Conservation (phyloP, 1,140 invertebrate genomes). For the Ceratina calcarata region DNA sequence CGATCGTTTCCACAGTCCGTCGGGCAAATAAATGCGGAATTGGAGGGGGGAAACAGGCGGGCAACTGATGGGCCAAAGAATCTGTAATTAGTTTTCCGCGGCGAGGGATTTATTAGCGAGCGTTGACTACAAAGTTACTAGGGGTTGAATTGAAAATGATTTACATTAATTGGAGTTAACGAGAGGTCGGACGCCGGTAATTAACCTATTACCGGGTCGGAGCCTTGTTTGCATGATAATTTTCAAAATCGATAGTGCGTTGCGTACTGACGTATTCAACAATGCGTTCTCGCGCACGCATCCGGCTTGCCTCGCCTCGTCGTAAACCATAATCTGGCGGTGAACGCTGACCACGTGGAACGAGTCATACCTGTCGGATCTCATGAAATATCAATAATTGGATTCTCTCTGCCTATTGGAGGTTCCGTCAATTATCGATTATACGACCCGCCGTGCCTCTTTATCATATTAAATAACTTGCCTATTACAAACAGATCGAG, state of each 20-base stretch:
- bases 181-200: constrained; percentile 16
- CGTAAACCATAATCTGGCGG: constrained; percentile 36
- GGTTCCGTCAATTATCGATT: constrained; percentile 27
- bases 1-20: not conserved
- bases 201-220: constrained; percentile 31
- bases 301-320: not conserved
- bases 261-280: constrained; percentile 23
- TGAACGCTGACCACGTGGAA: constrained; percentile 6
- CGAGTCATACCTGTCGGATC: constrained; percentile 15
- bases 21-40: constrained; percentile 6
- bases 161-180: constrained; percentile 39
- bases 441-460: not conserved
- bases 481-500: no score
- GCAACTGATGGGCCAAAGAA: not conserved
- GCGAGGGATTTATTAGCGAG: constrained; percentile 4
- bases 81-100: constrained; percentile 25
- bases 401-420: not conserved
- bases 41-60: not conserved
- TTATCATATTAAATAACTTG: no score
- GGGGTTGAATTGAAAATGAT: constrained; percentile 26
- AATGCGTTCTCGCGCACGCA: not conserved
- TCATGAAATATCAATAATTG: constrained; percentile 39
- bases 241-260: constrained; percentile 46
- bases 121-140: constrained; percentile 1
- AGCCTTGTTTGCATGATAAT: constrained; percentile 44